Base-by-base conservation (phyloP, 2,888 invertebrate species). In the Drosophila dives region DNA sequence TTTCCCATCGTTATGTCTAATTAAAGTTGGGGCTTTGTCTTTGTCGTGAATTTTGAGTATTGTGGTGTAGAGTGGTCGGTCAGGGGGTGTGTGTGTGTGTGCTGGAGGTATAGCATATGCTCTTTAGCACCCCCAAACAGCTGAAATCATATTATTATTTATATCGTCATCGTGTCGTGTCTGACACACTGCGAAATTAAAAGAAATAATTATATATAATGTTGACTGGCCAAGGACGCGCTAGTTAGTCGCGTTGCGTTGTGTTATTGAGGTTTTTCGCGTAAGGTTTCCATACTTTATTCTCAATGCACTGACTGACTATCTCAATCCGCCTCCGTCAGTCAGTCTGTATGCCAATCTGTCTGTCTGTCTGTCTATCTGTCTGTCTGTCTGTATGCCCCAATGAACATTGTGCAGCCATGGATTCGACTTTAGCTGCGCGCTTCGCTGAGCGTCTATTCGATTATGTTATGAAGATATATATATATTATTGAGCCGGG, bases 191-290 rank as follows among this genome's bases (percentile, higher is more conserved):
- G 74, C 64, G 73, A 77, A 88, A 88, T 81, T 83, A 75, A 75
- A 81, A 75, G 65, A 85, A 68, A 88, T 89, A 85, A 85, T 86
- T 85, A 84, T 89, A 86, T 81, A 82, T 84, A 89, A 87, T 89
- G 82, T 55, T 72, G 74, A 72, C 72, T 81, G 72, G 67, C 81
- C 85, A 86, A 86, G 85, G 85, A 89, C 89, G 75, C 73, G 89
- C 77, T 84, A 77, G 80, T 83, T 86, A 81, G 81, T 72, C 70
- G 76, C 54, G 78, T 72, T 72, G 76, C 54, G 78, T 83, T 87
- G 75, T 75, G 83, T 64, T 80, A 72, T 72, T 74, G 83, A 80
- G 71, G 76, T 66, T 75, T 83, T 72, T 83, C 68, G 71, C 80
- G 67, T 45, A 45, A 45, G 45, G 45, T 80, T 87, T 81, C 64